Percentiles rank a stretch among this genome's conserved stretches.
phyloP scores from a whole-genome alignment of 2,888 invertebrate species.

The Achlya flavicornis region DNA sequence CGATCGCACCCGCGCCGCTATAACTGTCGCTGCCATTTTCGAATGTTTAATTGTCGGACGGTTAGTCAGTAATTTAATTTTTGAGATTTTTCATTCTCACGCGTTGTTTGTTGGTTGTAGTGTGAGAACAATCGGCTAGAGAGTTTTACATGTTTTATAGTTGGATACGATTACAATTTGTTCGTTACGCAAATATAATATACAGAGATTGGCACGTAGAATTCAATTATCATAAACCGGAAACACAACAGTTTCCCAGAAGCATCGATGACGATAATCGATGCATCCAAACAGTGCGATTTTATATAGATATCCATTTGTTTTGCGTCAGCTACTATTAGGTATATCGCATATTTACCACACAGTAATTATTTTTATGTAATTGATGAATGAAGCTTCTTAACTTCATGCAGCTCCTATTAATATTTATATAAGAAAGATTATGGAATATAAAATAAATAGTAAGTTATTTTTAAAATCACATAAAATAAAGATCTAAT shows the following conservation, averaged over 20 bases:
- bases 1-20: constrained; percentile 61
- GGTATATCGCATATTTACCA: not conserved
- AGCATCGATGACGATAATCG: not conserved
- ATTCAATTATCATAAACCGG: constrained; percentile 25
- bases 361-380: not conserved
- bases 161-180: constrained; percentile 57
- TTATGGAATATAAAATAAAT: not conserved
- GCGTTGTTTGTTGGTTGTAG: constrained; percentile 41
- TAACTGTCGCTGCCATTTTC: constrained; percentile 74
- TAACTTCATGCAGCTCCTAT: not conserved
- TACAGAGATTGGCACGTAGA: constrained; percentile 14
- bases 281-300: constrained; percentile 3
- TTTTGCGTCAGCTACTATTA: not conserved
- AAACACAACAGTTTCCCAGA: constrained; percentile 22
- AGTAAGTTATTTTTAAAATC: too few relatives aligned
- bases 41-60: constrained; percentile 75
- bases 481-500: too few relatives aligned
- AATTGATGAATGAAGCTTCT: not conserved
- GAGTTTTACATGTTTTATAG: constrained; percentile 62
- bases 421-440: too few relatives aligned
- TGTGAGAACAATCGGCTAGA: constrained; percentile 71
- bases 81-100: constrained; percentile 75
- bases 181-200: constrained; percentile 68
- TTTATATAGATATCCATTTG: not conserved
- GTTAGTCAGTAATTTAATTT: constrained; percentile 68